These are phyloP conservation scores for Xiphorhynchus elegans DNA, from an alignment of 2,113 vertebrate species.

Conservation along the genomic window DNA sequence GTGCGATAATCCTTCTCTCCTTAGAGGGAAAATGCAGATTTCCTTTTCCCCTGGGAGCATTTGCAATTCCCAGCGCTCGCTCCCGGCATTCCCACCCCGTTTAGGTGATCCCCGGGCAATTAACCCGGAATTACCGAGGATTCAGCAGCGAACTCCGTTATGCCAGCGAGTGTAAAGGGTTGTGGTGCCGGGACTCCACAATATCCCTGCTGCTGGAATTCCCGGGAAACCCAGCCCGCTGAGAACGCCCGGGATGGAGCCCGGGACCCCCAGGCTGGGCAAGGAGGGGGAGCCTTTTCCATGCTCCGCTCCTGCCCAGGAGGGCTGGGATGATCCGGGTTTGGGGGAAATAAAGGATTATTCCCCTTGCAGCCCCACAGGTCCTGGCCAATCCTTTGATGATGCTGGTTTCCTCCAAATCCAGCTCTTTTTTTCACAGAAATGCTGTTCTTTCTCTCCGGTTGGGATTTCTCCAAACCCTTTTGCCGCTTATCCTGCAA, in stretches of 20 bases:
- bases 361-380: background rate
- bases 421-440: background rate
- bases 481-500: background rate
- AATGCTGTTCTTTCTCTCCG: background rate
- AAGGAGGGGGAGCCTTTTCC: background rate
- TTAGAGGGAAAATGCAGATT: background rate
- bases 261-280: background rate
- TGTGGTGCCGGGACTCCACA: background rate
- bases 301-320: background rate
- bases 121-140: background rate
- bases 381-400: background rate
- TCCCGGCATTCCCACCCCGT: background rate
- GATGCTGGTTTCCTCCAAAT: background rate
- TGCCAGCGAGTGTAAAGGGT: background rate
- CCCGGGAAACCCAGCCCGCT: background rate
- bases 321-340: background rate
- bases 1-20: background rate
- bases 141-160: background rate
- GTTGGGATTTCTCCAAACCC: background rate
- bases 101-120: background rate
- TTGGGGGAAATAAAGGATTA: background rate
- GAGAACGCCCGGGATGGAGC: no score
- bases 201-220: background rate
- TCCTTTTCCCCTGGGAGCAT: background rate
- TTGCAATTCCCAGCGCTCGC: background rate